phyloP scores from a whole-genome alignment of 2,888 invertebrate species.

The Standfussiana lucernea region DNA sequence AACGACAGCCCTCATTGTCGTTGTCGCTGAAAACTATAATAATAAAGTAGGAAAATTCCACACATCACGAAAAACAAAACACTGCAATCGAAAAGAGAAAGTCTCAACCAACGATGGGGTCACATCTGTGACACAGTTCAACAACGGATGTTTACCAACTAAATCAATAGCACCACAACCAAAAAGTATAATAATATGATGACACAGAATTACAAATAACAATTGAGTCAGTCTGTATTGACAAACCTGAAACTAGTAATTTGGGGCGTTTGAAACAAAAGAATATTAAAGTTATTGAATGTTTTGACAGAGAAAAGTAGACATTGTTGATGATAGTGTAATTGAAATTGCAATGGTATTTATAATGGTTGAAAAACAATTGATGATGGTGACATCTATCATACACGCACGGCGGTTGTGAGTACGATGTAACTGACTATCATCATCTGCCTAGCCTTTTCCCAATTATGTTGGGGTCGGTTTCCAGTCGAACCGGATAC shows the following conservation, averaged over 20 bases:
- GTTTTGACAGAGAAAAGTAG: conserved; percentile 5
- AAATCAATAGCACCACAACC: conserved; percentile 42
- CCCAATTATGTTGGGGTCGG: no score
- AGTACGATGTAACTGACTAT: background rate
- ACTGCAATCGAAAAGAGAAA: conserved; percentile 58
- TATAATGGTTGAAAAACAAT: background rate
- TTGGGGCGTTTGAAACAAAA: conserved; percentile 37
- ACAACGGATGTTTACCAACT: conserved; percentile 53
- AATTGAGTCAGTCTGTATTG: conserved; percentile 49
- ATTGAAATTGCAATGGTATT: background rate
- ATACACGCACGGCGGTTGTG: no score
- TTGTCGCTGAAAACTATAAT: background rate
- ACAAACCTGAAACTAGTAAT: conserved; percentile 50
- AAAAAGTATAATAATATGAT: conserved; percentile 39
- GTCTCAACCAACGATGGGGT: conserved; percentile 42
- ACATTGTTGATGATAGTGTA: background rate
- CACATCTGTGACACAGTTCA: conserved; percentile 61
- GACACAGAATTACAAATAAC: conserved; percentile 52
- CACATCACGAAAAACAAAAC: background rate
- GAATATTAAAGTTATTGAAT: conserved; percentile 5
- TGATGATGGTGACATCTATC: background rate
- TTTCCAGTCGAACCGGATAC: no score
- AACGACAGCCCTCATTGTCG: no score
- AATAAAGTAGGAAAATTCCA: background rate
- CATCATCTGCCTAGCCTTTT: no score